Conservation (phyloP, 2,113 vertebrate species). For the Ochotona curzoniae region DNA sequence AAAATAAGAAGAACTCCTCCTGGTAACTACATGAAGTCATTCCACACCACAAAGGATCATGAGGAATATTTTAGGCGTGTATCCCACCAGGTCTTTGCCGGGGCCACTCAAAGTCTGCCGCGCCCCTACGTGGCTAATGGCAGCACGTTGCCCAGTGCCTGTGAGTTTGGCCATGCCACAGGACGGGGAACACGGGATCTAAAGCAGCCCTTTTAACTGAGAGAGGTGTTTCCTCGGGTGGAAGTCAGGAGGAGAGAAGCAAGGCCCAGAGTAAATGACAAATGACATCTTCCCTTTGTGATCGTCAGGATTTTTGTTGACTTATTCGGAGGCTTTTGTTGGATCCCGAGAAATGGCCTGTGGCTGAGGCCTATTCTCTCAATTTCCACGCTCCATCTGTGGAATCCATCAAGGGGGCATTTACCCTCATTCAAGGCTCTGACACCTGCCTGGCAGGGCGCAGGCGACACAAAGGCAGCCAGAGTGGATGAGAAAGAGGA, state of each 20-base stretch:
- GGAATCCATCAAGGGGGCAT: conserved; percentile 97
- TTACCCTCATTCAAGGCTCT: conserved; percentile 93
- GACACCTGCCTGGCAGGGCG: conserved; percentile 98
- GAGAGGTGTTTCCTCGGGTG: conserved; percentile 89
- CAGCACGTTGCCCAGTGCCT: conserved; percentile 3
- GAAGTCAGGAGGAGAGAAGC: conserved; percentile 85
- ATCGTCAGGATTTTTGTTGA: conserved; percentile 94
- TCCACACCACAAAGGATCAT: accelerated
- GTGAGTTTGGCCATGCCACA: background rate
- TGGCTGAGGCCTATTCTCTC: conserved; percentile 96
- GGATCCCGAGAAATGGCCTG: conserved; percentile 92
- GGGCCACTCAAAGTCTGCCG: background rate
- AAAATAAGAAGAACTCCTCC: background rate
- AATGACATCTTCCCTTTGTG: conserved; percentile 98
- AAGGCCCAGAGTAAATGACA: conserved; percentile 92
- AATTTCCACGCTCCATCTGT: conserved; percentile 99
- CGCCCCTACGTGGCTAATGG: background rate
- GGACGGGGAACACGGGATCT: conserved; percentile 35
- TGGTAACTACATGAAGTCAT: background rate
- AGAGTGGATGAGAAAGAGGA: conserved; percentile 88
- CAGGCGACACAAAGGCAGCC: conserved; percentile 93
- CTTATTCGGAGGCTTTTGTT: conserved; percentile 98
- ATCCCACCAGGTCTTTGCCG: background rate
- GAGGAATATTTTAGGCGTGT: background rate
- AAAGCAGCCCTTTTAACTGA: conserved; percentile 54